Base-by-base conservation (phyloP, 2,888 invertebrate genomes). In the Polyommatus iphigenia region DNA sequence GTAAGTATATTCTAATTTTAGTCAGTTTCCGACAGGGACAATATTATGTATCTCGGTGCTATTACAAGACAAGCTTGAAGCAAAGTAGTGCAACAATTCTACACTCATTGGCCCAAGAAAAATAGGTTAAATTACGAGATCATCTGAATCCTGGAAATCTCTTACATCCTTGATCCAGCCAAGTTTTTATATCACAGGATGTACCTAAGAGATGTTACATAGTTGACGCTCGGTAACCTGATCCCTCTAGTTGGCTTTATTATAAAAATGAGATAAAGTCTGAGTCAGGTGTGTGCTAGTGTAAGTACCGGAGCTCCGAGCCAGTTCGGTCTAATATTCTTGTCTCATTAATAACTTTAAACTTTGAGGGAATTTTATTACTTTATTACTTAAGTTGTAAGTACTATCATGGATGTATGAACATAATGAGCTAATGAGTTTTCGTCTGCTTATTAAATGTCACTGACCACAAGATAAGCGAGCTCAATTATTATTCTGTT, bases 331-430 rank as follows among this genome's bases (percentile, higher is more conserved):
- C 41, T 46, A 73, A 50, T 46, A 46, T 73, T 73, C 75, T 50
- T 54, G 50, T 50, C 75, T 50, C 75, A 75, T 75, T 75, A 54
- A 50, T 75, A 75, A 75, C 50, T 75, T 75, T 50, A 41, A 72
- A 72, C 72, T 72, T 72, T 72, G 10, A 41, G n/a, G n/a, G 10
- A 24, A 62, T 62, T 62, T 62, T 67, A 67, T 67, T 32, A 29
- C 67, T 67, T 32, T 32, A 67, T 67, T 29, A 67, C 67, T 67
- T 29, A 67, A 29, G 10, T 41, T 46, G 5, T 46, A 13, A 46
- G 20, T 13, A 10, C 1, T 73, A 41, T 24, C 24, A 24, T 46
- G 46, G 18, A 72, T n/a, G 36, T 72, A 24, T 73, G 5, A 73
- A 73, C 20, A 6, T 46, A 41, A 46, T 41, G 20, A 46, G 20